These are phyloP conservation scores for Coccyzus lansbergi DNA, from an alignment of 2,797 vertebrate species.

Conservation along the genomic window DNA sequence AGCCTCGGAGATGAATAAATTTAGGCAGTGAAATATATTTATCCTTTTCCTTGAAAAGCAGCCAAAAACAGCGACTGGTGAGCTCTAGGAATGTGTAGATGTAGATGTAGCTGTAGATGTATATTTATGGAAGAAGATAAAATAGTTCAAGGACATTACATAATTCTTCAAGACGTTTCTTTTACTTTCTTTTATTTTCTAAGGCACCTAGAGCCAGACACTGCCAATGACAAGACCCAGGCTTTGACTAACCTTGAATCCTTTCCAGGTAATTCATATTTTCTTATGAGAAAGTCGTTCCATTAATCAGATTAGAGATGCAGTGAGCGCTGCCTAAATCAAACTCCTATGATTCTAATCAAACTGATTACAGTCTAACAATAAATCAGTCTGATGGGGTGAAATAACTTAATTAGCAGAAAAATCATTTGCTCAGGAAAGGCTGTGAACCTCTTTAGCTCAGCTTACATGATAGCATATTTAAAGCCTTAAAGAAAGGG, in stretches of 20 bases:
- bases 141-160: not conserved
- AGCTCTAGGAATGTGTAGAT: not conserved
- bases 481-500: not conserved
- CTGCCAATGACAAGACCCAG: not conserved
- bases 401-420: not conserved
- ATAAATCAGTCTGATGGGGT: not conserved
- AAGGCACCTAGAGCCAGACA: not conserved
- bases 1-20: not conserved
- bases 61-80: not conserved
- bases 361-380: not conserved
- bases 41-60: not conserved
- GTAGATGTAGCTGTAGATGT: not conserved
- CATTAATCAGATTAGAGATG: not conserved
- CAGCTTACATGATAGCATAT: not conserved
- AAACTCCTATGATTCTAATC: not conserved
- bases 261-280: not conserved
- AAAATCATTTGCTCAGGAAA: not conserved
- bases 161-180: not conserved
- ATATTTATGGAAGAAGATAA: not conserved
- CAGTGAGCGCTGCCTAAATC: not conserved
- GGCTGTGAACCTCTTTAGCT: not conserved
- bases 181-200: not conserved
- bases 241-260: not conserved
- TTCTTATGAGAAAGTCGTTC: not conserved
- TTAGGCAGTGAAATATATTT: not conserved